These are phyloP conservation scores for Piprites chloris DNA, from an alignment of 2,113 vertebrate species.

Conservation along the genomic window DNA sequence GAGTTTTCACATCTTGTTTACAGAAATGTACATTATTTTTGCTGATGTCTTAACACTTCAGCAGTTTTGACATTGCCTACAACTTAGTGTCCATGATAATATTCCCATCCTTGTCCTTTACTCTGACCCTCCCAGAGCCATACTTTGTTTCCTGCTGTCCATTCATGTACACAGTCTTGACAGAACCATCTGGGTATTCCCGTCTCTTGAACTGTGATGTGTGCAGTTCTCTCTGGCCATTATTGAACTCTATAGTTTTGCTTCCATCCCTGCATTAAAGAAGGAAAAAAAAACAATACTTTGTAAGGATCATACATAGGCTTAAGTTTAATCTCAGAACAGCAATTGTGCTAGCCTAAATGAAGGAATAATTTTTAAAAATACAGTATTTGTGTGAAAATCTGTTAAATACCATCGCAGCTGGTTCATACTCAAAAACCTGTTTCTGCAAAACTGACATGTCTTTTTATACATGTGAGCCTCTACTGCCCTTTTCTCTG, in stretches of 20 bases:
- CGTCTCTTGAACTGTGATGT: conserved; percentile 88
- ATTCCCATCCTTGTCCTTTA: conserved; percentile 91
- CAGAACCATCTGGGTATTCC: conserved; percentile 92
- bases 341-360: neutral
- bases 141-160: conserved; percentile 95
- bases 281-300: neutral
- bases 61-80: neutral
- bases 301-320: neutral
- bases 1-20: neutral
- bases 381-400: neutral
- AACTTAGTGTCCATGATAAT: conserved; percentile 81
- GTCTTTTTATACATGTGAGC: neutral
- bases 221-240: conserved; percentile 92
- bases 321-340: neutral
- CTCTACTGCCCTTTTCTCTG: neutral
- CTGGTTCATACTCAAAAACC: neutral
- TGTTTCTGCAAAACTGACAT: neutral
- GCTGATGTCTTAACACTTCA: neutral
- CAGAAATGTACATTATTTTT: conserved; percentile 26
- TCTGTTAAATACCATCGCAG: neutral
- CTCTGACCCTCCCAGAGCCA: conserved; percentile 81
- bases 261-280: conserved; percentile 82
- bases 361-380: neutral
- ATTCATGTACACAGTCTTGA: conserved; percentile 88
- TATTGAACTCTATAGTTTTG: conserved; percentile 92